These are phyloP conservation scores for Hafferia zeledoni DNA, from an alignment of 2,797 vertebrate species.

Conservation along the genomic window DNA sequence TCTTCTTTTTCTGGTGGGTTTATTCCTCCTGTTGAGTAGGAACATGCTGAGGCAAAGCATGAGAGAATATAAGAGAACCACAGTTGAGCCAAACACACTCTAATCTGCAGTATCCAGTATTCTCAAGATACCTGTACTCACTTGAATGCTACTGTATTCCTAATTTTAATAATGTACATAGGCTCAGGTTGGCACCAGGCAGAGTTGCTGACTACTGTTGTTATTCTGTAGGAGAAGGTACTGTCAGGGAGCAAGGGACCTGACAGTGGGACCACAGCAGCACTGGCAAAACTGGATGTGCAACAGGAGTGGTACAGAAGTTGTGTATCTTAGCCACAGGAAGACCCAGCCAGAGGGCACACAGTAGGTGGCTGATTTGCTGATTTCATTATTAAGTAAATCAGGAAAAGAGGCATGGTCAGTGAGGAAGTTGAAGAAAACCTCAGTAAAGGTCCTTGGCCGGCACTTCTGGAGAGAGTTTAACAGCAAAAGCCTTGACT, in stretches of 20 bases:
- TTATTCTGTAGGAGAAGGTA: not conserved
- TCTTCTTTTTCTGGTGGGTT: not conserved
- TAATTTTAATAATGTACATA: not conserved
- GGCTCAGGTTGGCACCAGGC: not conserved
- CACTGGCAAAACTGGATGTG: rapidly evolving
- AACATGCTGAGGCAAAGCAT: not conserved
- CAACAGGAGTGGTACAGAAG: not conserved
- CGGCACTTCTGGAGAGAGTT: not conserved
- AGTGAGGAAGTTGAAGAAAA: not conserved
- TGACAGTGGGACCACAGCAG: not conserved
- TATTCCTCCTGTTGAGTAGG: not conserved
- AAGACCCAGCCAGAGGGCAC: not conserved
- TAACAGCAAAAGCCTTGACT: not conserved
- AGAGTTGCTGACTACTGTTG: not conserved
- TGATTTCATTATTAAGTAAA: not conserved
- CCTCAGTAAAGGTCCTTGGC: not conserved
- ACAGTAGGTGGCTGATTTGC: not conserved
- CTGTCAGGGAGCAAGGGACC: rapidly evolving
- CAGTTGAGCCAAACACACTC: not conserved
- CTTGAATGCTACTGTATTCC: not conserved
- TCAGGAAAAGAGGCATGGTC: not conserved
- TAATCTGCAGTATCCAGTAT: not conserved
- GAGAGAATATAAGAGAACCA: not conserved
- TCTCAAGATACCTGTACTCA: not conserved
- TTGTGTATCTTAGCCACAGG: not conserved